Evolutionary conservation across 2,113 vertebrate species (phyloP).

Genomic region (Formicarius rufipectus): DNA sequence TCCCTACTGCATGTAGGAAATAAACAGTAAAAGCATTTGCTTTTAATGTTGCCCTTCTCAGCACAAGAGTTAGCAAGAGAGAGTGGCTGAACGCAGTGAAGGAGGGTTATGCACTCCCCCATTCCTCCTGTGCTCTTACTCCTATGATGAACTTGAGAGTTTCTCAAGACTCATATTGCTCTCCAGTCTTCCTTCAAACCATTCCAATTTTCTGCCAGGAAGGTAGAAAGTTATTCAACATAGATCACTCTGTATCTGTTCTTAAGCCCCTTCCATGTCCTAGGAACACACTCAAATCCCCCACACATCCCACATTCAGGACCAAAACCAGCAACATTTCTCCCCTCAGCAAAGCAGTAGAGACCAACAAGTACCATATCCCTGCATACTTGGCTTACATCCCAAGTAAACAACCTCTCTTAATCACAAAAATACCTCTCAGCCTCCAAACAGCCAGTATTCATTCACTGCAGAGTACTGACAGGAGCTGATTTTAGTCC

Average conservation of each 20-base stretch:
- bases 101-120: not conserved
- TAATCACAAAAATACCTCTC: not conserved
- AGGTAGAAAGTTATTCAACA: not conserved
- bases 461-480: not conserved
- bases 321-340: constrained; percentile 3
- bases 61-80: not conserved
- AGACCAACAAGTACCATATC: not conserved
- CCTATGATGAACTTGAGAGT: not conserved
- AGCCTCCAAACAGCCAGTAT: not conserved
- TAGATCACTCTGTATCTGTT: not conserved
- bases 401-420: not conserved
- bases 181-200: not conserved
- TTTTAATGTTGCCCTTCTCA: not conserved
- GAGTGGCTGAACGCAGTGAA: not conserved
- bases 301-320: not conserved
- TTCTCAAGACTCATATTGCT: not conserved
- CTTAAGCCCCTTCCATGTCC: not conserved
- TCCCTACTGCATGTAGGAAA: not conserved
- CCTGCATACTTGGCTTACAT: not conserved
- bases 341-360: not conserved
- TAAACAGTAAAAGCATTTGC: not conserved
- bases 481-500: not conserved
- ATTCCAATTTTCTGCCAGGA: not conserved
- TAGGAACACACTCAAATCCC: not conserved
- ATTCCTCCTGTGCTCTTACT: not conserved